Base-by-base conservation (phyloP, 2,888 invertebrate species). In the Drosophila percnosoma region DNA sequence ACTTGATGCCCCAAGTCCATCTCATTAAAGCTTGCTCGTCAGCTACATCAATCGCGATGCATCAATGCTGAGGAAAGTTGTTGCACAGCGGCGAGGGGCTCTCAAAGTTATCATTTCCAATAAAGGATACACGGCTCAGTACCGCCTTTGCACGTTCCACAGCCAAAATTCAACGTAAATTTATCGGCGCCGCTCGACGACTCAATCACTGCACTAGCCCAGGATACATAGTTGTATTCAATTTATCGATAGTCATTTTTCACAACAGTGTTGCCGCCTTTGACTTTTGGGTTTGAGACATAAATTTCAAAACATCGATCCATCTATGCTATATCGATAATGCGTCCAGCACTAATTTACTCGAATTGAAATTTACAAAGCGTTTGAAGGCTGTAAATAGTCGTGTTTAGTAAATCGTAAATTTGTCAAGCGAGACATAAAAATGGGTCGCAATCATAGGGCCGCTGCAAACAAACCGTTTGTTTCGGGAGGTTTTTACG, bases 381-480 rank as follows among this genome's bases (percentile, higher is more conserved):
- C 38, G 0, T 13, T 15, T 10, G 33, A 6, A 11, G 4, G 18
- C 21, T 8, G 10, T 34, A 1, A 15, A 1, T 15, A 33, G 21
- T 33, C 21, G 15, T 10, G 21, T 33, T 36, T 6, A 36, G 1
- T 3, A 51, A 11, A 6, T 18, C 18, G 18, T 7, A 11, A 29
- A 52, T 29, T 52, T 13, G 10, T n/a, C 13, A 2, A 15, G 13
- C 21, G 2, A 68, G 11, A 18, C 33, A 2, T 10, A 15, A 73
- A 73, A 57, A 90, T 90, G 90, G 86, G 86, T 76, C 85, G 89
- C 40, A 49, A 71, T n/a, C 80, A 89, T 18, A 74, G 82, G 15
- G 49, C 27, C 33, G 57, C 60, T 36, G 57, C 15, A 7, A 72
- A 53, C 42, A 89, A 79, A 33, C 59, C 42, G 8, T 90, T 90